Evolutionary conservation across 2,797 vertebrate genomes (phyloP).

Genomic region (Ptychadena robeensis): DNA sequence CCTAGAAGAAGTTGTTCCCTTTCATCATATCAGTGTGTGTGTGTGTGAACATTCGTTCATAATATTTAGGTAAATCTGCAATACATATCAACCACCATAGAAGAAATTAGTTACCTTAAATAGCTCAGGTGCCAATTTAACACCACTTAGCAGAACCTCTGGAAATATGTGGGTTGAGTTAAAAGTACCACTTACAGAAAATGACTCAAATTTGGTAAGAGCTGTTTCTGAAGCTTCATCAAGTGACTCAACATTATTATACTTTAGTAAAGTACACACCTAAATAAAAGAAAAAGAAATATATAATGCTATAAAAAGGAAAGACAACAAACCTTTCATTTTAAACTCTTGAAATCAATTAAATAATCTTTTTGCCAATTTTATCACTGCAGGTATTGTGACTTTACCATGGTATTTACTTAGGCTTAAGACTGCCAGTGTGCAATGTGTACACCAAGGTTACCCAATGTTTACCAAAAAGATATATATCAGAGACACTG

Average conservation of each 20-base stretch:
- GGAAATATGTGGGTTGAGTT: slow-evolving; percentile 60
- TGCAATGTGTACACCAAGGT: not conserved
- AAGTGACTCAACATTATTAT: slow-evolving; percentile 52
- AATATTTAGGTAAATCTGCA: not conserved
- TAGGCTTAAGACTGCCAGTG: not conserved
- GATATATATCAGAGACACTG: not conserved
- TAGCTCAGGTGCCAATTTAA: slow-evolving; percentile 60
- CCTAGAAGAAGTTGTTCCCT: too few relatives aligned
- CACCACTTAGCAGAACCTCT: slow-evolving; percentile 62
- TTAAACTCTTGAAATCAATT: too few relatives aligned
- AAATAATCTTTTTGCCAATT: not conserved
- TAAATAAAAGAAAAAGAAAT: not conserved
- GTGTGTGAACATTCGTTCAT: too few relatives aligned
- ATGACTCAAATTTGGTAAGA: slow-evolving; percentile 64
- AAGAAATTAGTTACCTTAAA: slow-evolving; percentile 60
- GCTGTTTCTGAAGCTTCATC: slow-evolving; percentile 53
- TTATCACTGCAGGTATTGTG: not conserved
- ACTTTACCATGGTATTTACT: not conserved
- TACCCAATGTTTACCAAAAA: not conserved
- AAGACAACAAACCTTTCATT: too few relatives aligned
- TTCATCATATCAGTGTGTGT: too few relatives aligned
- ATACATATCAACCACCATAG: not conserved
- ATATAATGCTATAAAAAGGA: not conserved
- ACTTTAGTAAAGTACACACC: slow-evolving; percentile 64
- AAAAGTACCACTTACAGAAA: slow-evolving; percentile 66